These are phyloP conservation scores for Mustelus asterias DNA, from an alignment of 2,113 vertebrate genomes.

Conservation along the genomic window DNA sequence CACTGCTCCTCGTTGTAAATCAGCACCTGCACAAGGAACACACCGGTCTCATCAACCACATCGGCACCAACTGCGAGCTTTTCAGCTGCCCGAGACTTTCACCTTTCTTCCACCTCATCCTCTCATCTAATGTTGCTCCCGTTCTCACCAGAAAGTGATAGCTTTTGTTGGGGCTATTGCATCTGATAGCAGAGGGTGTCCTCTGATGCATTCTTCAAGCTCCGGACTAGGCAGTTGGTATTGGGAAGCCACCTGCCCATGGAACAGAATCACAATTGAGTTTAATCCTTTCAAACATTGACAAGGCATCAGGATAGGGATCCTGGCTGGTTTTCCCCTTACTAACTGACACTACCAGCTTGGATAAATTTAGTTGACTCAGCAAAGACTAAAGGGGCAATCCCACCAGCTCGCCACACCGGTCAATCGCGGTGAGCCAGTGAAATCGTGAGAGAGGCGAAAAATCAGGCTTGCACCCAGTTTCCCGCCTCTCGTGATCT, in stretches of 20 bases:
- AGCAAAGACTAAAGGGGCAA: background rate
- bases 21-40: slow-evolving; percentile 49
- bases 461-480: no score
- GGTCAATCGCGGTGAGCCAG: no score
- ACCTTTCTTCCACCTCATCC: background rate
- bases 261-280: background rate
- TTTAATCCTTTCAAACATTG: background rate
- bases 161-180: background rate
- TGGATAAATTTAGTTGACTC: background rate
- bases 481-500: no score
- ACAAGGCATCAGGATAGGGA: background rate
- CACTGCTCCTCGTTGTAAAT: slow-evolving; percentile 50
- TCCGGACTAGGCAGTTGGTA: background rate
- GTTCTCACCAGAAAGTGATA: background rate
- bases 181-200: background rate
- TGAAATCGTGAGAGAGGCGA: no score
- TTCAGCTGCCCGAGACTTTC: background rate
- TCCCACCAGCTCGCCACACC: no score
- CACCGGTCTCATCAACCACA: slow-evolving; percentile 3
- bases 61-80: background rate
- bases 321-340: background rate
- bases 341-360: background rate
- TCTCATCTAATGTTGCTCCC: background rate
- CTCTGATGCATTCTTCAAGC: background rate
- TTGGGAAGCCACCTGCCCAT: background rate